Evolutionary conservation across 2,113 vertebrate genomes (phyloP), one percentile per base, ranked within the genome.

Genomic region (Mormyrus lacerda): DNA sequence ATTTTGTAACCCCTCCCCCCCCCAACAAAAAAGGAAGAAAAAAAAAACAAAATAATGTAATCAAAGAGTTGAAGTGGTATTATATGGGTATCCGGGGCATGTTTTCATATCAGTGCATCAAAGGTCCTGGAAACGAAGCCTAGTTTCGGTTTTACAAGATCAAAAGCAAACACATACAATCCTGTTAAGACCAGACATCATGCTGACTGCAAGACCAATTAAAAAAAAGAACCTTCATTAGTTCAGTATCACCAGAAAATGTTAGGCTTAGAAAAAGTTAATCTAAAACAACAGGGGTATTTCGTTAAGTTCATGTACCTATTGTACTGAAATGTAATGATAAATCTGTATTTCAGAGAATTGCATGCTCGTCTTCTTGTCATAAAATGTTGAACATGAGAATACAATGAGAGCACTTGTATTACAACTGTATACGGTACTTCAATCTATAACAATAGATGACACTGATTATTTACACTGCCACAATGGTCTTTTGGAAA

Each of bases 51-150:
- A 85, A 85, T 86, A 35, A 85, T 27, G 35, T 48, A 35, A 27
- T 69, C 10, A 47, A 39, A 39, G 58, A 48, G 27, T 50, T 86
- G 82, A 86, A 50, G 58, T 27, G 19, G 15, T 73, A 35, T 47
- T 51, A 27, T 89, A 73, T 87, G 84, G 47, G 61, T 61, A 51
- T 85, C 53, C 61, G 15, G 82, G 82, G 11, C 42, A 61, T 69
- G 51, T 89, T 61, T 45, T 76, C 17, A 50, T 73, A 89, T 87
- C 9, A 10, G 85, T 73, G 89, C 84, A 45, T 87, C 19, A 45
- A 47, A 89, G 58, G n/a, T n/a, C 61, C 27, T 21, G 35, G 31
- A 58, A 42, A 58, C 24, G 7, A 87, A 87, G 24, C 86, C 86
- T 55, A 87, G 24, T 65, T 55, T 50, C 7, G 65, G 55, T 69